Conservation (phyloP, 2,113 vertebrate species). For the Telmatochromis brachygnathus region DNA sequence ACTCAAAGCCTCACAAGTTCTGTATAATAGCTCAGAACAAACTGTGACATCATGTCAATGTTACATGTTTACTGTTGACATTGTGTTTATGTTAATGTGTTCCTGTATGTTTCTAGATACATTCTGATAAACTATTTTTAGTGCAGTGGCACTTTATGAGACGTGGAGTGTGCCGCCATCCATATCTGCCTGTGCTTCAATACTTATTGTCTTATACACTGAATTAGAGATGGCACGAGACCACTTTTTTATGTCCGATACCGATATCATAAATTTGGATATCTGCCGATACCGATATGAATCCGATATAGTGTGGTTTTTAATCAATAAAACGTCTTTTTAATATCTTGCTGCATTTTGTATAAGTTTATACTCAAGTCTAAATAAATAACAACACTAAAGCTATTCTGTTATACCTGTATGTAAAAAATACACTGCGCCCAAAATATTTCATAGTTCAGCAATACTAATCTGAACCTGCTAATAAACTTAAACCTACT, state of each 20-base stretch:
- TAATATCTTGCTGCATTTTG: too few species aligned
- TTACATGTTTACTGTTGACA: background rate
- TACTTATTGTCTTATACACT: background rate
- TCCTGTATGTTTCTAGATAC: background rate
- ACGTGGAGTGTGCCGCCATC: background rate
- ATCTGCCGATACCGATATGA: too few species aligned
- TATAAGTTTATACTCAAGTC: too few species aligned
- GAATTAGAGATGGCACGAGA: background rate
- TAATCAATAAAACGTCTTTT: too few species aligned
- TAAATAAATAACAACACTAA: too few species aligned
- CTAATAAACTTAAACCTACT: too few species aligned
- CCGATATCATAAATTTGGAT: too few species aligned
- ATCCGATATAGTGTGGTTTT: too few species aligned
- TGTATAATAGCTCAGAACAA: background rate
- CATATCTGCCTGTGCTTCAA: background rate
- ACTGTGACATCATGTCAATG: background rate
- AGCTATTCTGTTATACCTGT: too few species aligned
- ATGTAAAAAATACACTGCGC: too few species aligned
- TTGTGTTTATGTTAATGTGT: background rate
- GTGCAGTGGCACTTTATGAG: background rate
- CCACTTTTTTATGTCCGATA: too few species aligned
- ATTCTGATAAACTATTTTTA: background rate
- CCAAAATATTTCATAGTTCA: too few species aligned
- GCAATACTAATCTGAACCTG: rapidly evolving
- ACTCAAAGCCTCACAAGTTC: background rate